Evolutionary conservation across 1,140 invertebrate genomes (phyloP), one percentile per base, ranked within the genome.

Genomic region (Zaprionus kolodkinae): DNA sequence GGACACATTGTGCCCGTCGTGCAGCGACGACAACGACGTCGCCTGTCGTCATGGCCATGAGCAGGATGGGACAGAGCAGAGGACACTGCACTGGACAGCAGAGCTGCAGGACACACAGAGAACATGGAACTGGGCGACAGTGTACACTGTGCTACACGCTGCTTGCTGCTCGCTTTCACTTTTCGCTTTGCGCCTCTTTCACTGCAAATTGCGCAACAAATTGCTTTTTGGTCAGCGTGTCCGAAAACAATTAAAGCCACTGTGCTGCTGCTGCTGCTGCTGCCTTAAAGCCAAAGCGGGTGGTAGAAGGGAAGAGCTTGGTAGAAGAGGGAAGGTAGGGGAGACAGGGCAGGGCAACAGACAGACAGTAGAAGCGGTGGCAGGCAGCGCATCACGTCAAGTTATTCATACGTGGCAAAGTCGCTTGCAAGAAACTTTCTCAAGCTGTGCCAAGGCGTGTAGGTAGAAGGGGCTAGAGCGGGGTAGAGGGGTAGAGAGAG

Each of bases 161-260:
- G n/a, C n/a, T 0, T 1, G 45, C 15, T 36, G 40, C 43, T 55
- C 54, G 64, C 72, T 56, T 61, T 55, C 59, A 48, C 72, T 79
- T 61, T 69, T 70, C 63, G 27, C 55, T 27, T 50, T 66, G 27
- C 66, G 30, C 48, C 17, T 40, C 35, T 40, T 48, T 21, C 36
- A 33, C 54, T 57, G 54, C 79, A 86, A 87, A 87, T 88, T 87
- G 83, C 74, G 80, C 80, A 88, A 88, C 84, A 87, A 88, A 88
- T 87, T 87, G 77, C 83, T 87, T 81, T 81, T 81, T 80, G 83
- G 83, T 77, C 83, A 83, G 45, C 45, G 15, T 50, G 45, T 50
- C 67, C 54, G 38, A 59, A 59, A 71, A 60, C 43, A 64, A 75
- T 75, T 75, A 54, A 75, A 75, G 61, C 35, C 66, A 64, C 40